Evolutionary conservation across 2,888 invertebrate species (phyloP), one percentile per base, ranked within the genome.

Genomic region (Mellilla xanthometata): DNA sequence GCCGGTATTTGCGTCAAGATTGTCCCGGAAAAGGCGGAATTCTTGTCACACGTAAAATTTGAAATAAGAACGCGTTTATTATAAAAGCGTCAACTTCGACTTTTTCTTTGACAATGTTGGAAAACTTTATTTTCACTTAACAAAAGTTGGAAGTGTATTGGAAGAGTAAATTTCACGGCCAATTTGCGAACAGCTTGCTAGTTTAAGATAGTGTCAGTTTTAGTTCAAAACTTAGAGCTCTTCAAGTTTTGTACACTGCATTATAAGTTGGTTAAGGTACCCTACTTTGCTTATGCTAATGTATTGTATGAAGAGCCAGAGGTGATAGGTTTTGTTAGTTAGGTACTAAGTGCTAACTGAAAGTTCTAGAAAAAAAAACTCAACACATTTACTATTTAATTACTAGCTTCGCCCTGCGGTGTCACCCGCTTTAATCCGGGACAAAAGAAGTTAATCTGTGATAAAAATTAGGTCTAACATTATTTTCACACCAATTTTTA

Each of bases 151-250:
- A 24, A 24, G 24, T 24, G 7, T 24, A 24, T 48, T 19, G 40
- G 31, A 34, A 32, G 47, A 52, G 9, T 48, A 26, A 42, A 55
- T 49, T 52, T 52, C 36, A 36, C 47, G 45, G 42, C 8, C 40
- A 39, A 50, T 52, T 55, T 48, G 29, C 42, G 12, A 34, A 35
- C 43, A 49, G 36, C 31, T 52, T 43, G 23, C 32, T 11, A 38
- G 27, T 15, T 40, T 40, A n/a, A 31, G 31, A 36, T 31, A 27
- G 27, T 28, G 46, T 34, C 33, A 42, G 43, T 23, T 41, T 38
- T 39, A 35, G 27, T 46, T 33, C 23, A 2, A 10, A 13, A 43
- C 13, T 35, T 22, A 35, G 19, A 48, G 19, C 26, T 24, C 23
- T 27, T n/a, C 28, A 23, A 32, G 22, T 46, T 35, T 11, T 27